These are phyloP conservation scores for Saturnia japonica DNA, from an alignment of 2,888 invertebrate genomes.

Conservation along the genomic window DNA sequence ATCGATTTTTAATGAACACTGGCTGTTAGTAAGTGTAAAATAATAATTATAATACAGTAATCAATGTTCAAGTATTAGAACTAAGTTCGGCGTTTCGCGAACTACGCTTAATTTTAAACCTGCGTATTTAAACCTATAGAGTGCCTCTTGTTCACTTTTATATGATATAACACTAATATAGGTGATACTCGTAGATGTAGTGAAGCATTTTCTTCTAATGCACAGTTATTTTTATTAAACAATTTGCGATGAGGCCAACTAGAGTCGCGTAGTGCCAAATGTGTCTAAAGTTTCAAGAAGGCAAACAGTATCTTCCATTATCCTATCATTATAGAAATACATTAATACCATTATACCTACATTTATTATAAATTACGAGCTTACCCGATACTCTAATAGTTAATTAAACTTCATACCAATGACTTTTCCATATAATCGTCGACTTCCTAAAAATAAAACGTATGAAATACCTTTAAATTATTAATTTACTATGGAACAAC, in stretches of 20 bases:
- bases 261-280: constrained; percentile 74
- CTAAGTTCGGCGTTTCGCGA: constrained; percentile 67
- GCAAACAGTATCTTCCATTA: constrained; percentile 21
- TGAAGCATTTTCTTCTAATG: constrained; percentile 47
- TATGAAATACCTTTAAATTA: not conserved
- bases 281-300: constrained; percentile 32
- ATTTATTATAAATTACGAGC: constrained; percentile 9
- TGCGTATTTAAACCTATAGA: constrained; percentile 81
- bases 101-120: constrained; percentile 77
- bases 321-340: constrained; percentile 9
- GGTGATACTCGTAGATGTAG: constrained; percentile 56
- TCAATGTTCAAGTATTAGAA: constrained; percentile 39
- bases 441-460: constrained; percentile 1
- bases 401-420: not conserved
- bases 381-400: constrained; percentile 6
- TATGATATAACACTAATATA: constrained; percentile 77
- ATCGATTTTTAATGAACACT: not conserved
- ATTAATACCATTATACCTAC: not conserved
- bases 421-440: not conserved
- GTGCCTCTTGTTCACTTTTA: constrained; percentile 83
- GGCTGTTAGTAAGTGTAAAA: constrained; percentile 45
- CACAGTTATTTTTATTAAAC: constrained; percentile 46
- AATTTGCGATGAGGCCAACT: constrained; percentile 44
- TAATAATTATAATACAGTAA: constrained; percentile 28
- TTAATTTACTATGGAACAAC: not conserved